Evolutionary conservation across 2,113 vertebrate species (phyloP), one percentile per base, ranked within the genome.

Genomic region (Irena cyanogastra): DNA sequence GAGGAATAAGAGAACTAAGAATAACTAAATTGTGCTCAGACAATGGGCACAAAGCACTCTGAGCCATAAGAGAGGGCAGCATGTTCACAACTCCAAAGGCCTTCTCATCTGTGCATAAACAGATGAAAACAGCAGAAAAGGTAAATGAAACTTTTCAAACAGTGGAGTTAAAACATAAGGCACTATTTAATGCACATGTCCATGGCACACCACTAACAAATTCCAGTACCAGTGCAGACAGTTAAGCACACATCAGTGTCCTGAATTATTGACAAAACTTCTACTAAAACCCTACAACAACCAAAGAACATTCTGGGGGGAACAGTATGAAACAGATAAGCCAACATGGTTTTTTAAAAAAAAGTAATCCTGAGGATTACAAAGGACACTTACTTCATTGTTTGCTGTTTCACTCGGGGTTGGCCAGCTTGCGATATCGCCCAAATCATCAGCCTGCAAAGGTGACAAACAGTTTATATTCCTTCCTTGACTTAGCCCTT

Each of bases 371-470:
- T 5, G 12, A 68, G 41, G 53, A 28, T 65, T 52, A 44, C 17
- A 76, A 37, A 53, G 22, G 74, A 83, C 83, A 95, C 98, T 97
- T 96, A 99, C 99, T 98, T 98, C 99, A 97, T 98, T 98, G 95
- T 96, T 99, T 87, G 98, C 98, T 82, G 98, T 98, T 97, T 99
- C 99, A 16, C 99, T 98, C 44, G 99, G 99, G 50, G 99, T 99
- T 37, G 99, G 99, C 99, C 99, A 99, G 94, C 99, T 99, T 76
- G 98, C 98, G 86, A 99, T 99, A 92, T 99, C 99, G 42, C 98
- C 99, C 97, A 99, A 99, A 95, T 99, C 99, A 93, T 98, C 97
- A 3, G 98, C 98, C 99, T 99, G 97, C 63, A 93, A 97, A 91
- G 76, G 97, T 13, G 81, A 95, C 26, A 90, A 92, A 57, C 23